Conservation (phyloP, 2,113 vertebrate species). For the Ameiurus melas region DNA sequence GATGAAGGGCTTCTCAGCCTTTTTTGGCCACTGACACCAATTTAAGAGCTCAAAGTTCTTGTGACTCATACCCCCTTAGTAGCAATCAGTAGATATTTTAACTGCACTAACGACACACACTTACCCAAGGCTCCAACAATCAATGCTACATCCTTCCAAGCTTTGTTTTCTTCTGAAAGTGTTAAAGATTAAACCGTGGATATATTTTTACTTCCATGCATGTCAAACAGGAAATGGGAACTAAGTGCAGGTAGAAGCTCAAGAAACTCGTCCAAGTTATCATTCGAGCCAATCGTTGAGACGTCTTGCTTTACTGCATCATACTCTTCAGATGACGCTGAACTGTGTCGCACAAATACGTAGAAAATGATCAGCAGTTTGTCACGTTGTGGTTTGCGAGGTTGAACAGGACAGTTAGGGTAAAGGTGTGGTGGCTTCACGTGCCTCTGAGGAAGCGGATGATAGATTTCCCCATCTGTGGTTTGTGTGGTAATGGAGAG, state of each 20-base stretch:
- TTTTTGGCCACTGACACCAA: neutral
- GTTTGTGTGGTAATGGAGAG: neutral
- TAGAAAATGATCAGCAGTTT: neutral
- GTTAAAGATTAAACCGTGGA: neutral
- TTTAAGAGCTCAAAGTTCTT: neutral
- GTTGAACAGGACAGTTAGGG: too few species aligned
- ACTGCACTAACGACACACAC: neutral
- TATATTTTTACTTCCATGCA: neutral
- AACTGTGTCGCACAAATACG: neutral
- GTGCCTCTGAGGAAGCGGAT: neutral
- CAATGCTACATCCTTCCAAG: neutral
- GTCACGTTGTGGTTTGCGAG: too few species aligned
- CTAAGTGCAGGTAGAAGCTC: neutral
- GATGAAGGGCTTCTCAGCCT: neutral
- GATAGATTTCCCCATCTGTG: neutral
- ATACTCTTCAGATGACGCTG: neutral
- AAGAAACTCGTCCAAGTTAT: too few species aligned
- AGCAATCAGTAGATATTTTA: neutral
- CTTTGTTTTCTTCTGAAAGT: neutral
- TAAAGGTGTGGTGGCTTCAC: too few species aligned
- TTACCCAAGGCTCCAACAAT: neutral
- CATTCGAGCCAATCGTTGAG: neutral
- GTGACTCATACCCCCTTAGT: neutral
- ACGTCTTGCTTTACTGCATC: neutral
- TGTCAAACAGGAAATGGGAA: neutral